Percentiles rank a stretch among this genome's conserved stretches.
These are phyloP conservation scores for Sorex fumeus DNA, from an alignment of 2,113 vertebrate genomes.

Conservation along the genomic window DNA sequence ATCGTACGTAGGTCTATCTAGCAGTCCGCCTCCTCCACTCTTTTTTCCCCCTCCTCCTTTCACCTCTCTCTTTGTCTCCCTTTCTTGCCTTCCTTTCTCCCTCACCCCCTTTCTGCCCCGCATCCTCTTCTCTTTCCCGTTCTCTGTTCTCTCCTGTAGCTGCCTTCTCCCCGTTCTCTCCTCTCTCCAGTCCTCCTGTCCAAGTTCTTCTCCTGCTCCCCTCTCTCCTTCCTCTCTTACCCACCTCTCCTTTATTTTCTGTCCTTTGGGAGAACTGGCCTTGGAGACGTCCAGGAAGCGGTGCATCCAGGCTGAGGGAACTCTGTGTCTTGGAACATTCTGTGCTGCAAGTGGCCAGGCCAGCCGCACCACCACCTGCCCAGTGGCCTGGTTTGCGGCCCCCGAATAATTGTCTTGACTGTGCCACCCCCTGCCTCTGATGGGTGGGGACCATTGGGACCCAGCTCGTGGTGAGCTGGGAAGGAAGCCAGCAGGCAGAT, in stretches of 20 bases:
- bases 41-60: too few relatives aligned
- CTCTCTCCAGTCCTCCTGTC: neutral
- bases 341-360: neutral
- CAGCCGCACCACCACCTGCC: conserved; percentile 67
- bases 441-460: conserved; percentile 58
- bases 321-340: neutral
- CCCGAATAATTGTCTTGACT: conserved; percentile 72
- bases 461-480: conserved; percentile 63
- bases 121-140: too few relatives aligned
- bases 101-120: neutral
- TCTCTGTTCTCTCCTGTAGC: neutral
- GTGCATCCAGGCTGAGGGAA: conserved; percentile 8
- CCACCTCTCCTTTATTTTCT: neutral
- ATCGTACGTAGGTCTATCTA: neutral
- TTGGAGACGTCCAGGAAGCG: neutral
- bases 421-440: conserved; percentile 51
- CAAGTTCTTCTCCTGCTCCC: neutral
- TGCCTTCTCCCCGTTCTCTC: neutral
- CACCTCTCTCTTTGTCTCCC: neutral
- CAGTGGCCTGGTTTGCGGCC: conserved; percentile 50
- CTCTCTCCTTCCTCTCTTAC: neutral
- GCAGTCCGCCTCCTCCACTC: neutral
- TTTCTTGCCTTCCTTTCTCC: too few relatives aligned
- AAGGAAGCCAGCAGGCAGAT: conserved; percentile 53
- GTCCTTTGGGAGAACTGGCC: neutral